Evolutionary conservation across 2,888 invertebrate species (phyloP).

Genomic region (Rhagium mordax): DNA sequence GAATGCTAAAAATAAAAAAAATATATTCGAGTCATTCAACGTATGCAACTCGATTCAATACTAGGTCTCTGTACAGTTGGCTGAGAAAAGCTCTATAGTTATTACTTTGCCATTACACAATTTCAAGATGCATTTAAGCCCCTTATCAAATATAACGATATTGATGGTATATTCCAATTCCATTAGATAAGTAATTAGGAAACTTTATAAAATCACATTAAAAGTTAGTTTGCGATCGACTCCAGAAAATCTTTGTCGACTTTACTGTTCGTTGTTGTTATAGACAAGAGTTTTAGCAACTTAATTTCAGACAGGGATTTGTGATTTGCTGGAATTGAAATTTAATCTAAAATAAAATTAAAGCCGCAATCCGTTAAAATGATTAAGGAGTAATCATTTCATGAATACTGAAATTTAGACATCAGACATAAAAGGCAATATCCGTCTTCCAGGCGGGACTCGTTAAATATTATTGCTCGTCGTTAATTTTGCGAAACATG

Average conservation of each 20-base stretch:
- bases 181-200: constrained; percentile 21
- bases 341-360: constrained; percentile 34
- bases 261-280: constrained; percentile 15
- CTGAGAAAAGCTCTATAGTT: too few species aligned
- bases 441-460: constrained; percentile 44
- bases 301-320: constrained; percentile 22
- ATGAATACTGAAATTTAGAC: constrained; percentile 37
- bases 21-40: too few species aligned
- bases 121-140: neutral
- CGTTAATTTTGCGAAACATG: constrained; percentile 56
- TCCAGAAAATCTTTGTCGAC: constrained; percentile 13
- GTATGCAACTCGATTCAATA: too few species aligned
- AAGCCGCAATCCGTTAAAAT: constrained; percentile 32
- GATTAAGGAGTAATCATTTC: constrained; percentile 29
- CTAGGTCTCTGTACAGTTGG: too few species aligned
- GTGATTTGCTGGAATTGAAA: constrained; percentile 28
- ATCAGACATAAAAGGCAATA: constrained; percentile 43
- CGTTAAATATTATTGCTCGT: constrained; percentile 52
- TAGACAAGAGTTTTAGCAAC: constrained; percentile 23
- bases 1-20: too few species aligned
- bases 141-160: neutral
- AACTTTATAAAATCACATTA: constrained; percentile 30
- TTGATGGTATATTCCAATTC: neutral
- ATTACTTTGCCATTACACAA: neutral
- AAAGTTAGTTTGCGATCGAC: constrained; percentile 22